Evolutionary conservation across 2,113 vertebrate species (phyloP), one percentile per base, ranked within the genome.

Genomic region (Nerophis lumbriciformis): DNA sequence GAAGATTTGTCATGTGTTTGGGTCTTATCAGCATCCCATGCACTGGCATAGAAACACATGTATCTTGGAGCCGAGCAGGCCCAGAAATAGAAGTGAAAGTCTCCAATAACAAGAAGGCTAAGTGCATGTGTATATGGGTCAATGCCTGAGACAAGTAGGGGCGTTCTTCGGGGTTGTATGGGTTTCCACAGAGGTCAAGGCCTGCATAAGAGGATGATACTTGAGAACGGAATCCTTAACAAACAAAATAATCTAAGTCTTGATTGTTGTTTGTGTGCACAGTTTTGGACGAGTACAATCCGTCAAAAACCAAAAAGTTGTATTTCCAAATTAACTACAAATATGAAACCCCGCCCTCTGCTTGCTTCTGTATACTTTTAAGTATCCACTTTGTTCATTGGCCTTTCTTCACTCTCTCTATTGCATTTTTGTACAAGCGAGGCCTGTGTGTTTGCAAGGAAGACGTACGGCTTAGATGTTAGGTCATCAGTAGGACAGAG

Each of bases 401-500:
- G 47, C 39, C 65, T 68, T 61, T 71, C 59, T 49, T 66, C 36
- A 61, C 38, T 61, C 62, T 37, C 45, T 90, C 68, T 84, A 87
- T 73, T 66, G 62, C 45, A 51, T 57, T 77, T 77, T 83, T 87
- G 72, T 83, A 15, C 53, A n/a, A 61, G 49, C 45, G 10, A 13
- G 2, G 57, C 52, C 56, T 73, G 63, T 67, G 64, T 76, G 71
- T 85, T 77, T 79, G 77, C 61, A 62, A 37, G 71, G 76, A 77
- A 78, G 83, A 86, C 56, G 35, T 60, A 45, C 51, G 65, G 71
- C 68, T 72, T 78, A 71, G 69, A 71, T 75, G 69, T 78, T 76
- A 81, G 81, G 72, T 88, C 85, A 87, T 80, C 77, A 69, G 60
- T 45, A 62, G 82, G 86, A 88, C 77, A 85, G 73, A 77, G 59